Evolutionary conservation across 2,888 invertebrate species (phyloP).

Genomic region (Dryobota labecula): DNA sequence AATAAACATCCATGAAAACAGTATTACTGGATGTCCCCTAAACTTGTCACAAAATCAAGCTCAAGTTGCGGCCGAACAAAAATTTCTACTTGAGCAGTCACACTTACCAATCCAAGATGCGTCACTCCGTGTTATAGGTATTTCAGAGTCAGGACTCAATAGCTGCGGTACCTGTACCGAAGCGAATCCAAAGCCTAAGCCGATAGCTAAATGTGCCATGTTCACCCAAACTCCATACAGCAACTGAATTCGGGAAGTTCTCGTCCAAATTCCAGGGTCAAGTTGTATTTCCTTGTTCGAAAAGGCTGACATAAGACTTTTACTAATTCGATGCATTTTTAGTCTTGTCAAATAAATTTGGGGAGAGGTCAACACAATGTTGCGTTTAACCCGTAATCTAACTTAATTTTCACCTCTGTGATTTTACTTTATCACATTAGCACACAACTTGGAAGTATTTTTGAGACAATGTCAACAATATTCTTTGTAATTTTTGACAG

Average conservation of each 20-base stretch:
- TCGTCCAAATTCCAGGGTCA: constrained; percentile 76
- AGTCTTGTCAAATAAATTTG: not conserved
- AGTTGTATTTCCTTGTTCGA: constrained; percentile 19
- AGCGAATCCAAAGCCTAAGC: constrained; percentile 91
- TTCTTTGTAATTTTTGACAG: constrained; percentile 16
- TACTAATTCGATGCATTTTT: not conserved
- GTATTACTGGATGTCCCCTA: not conserved
- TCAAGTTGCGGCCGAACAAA: not conserved
- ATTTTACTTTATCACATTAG: not conserved
- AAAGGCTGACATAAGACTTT: not conserved
- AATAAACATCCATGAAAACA: not conserved
- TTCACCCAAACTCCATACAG: constrained; percentile 84
- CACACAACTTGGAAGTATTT: constrained; percentile 9
- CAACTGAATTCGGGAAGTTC: constrained; percentile 77
- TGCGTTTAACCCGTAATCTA: not conserved
- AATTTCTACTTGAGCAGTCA: not conserved
- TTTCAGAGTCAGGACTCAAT: constrained; percentile 76
- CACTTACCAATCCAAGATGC: constrained; percentile 91
- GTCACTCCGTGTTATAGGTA: constrained; percentile 83
- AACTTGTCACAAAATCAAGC: not conserved
- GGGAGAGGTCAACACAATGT: not conserved
- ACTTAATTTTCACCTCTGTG: not conserved
- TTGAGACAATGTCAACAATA: not conserved
- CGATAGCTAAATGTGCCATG: constrained; percentile 90
- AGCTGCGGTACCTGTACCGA: constrained; percentile 91